These are phyloP conservation scores for Nipponia nippon DNA, from an alignment of 2,113 vertebrate species.

Conservation along the genomic window DNA sequence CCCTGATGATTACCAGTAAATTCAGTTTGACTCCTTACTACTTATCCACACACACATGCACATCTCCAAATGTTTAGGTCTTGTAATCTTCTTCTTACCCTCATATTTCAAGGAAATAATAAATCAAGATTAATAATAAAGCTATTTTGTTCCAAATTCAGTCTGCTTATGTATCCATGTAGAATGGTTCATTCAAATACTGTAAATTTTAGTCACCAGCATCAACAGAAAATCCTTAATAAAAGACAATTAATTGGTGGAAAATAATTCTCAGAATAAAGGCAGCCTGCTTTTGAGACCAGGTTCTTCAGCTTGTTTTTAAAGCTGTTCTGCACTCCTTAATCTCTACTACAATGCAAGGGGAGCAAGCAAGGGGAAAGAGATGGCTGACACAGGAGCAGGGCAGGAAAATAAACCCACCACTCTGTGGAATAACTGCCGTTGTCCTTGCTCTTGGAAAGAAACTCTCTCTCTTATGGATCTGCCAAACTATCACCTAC, in stretches of 20 bases:
- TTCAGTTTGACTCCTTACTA: background rate
- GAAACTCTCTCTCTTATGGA: background rate
- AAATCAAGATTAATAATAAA: background rate
- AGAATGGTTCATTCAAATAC: background rate
- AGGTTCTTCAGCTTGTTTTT: background rate
- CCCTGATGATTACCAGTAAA: background rate
- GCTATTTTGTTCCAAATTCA: background rate
- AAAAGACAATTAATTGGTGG: background rate
- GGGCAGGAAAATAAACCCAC: background rate
- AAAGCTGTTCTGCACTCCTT: background rate
- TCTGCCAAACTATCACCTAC: background rate
- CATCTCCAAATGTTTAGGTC: background rate
- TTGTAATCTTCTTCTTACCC: background rate
- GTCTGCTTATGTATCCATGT: background rate
- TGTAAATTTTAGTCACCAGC: background rate
- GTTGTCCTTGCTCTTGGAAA: background rate
- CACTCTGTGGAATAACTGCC: background rate
- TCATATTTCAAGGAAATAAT: background rate
- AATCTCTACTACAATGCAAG: background rate
- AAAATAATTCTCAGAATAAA: background rate
- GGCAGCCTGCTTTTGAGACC: background rate
- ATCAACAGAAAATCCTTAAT: background rate
- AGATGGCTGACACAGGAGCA: fast-evolving
- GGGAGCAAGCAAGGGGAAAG: background rate
- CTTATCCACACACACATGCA: background rate